phyloP scores from a whole-genome alignment of 2,113 vertebrate genomes.

The Arenaria interpres region DNA sequence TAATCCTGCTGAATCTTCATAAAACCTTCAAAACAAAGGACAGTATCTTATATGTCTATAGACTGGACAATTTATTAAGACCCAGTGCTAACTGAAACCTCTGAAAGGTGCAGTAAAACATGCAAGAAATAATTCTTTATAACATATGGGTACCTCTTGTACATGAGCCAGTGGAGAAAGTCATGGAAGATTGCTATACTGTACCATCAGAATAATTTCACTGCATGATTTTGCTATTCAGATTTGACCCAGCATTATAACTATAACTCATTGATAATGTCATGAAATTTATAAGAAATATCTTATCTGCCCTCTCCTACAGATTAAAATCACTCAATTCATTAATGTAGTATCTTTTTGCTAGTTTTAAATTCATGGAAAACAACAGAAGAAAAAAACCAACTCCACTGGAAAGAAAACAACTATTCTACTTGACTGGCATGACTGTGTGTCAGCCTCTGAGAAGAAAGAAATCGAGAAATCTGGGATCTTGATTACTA shows the following conservation, averaged over 20 bases:
- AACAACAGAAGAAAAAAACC: not conserved
- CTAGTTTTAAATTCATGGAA: not conserved
- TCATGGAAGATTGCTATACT: not conserved
- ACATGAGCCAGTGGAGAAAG: not conserved
- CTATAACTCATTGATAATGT: not conserved
- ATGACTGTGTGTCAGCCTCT: not conserved
- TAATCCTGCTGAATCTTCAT: not conserved
- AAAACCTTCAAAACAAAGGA: not conserved
- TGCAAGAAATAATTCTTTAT: not conserved
- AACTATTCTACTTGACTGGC: not conserved
- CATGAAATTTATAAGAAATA: not conserved
- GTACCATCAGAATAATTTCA: not conserved
- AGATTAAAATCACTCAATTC: not conserved
- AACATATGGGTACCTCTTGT: not conserved
- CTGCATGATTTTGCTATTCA: not conserved
- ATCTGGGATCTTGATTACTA: not conserved
- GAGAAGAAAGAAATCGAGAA: not conserved
- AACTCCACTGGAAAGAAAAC: not conserved
- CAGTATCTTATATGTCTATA: not conserved
- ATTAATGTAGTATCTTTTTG: not conserved
- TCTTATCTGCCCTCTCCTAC: not conserved
- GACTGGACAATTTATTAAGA: not conserved
- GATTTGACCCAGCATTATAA: slow-evolving; percentile 8
- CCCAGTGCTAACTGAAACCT: not conserved
- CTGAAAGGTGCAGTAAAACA: not conserved